Evolutionary conservation across 2,797 vertebrate species (phyloP), one percentile per base, ranked within the genome.

Genomic region (Fratercula arctica): DNA sequence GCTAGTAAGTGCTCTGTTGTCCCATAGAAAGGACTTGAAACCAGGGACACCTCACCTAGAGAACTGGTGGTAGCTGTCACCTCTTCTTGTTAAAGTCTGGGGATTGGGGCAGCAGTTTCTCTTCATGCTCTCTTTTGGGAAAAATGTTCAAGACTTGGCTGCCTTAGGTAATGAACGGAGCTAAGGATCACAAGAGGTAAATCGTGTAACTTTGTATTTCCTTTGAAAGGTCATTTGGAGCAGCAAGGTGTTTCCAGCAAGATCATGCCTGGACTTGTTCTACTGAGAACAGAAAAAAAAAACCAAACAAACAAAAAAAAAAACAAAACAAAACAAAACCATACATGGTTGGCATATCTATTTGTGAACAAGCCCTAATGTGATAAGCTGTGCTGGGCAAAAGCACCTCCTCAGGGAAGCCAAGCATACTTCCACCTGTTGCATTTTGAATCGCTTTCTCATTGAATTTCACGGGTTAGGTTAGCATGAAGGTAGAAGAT

Each of bases 301-400:
- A 11, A 31, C 16, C 6, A n/a, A n/a, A n/a, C n/a, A n/a, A n/a
- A n/a, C n/a, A n/a, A n/a, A n/a, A 2, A 16, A 29, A 28, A 43
- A 41, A 57, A 46, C 35, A 35, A 35, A 35, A 8, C 48, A 12
- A 24, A 18, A 35, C 35, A 35, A 35, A 35, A 35, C 15, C 37
- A 11, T 6, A 4, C 1, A 0, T 8, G 18, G 16, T 13, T 89
- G 67, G 31, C 50, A 3, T 57, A 11, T 82, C 35, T 79, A 2
- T 57, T 17, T 88, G 68, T 64, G 41, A 57, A 13, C 57, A 23
- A 70, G 26, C 39, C 57, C 17, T 31, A 1, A 10, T 29, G 33
- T 25, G 67, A 68, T 59, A 33, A 93, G 8, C 69, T 53, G 18
- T 8, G 1, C 31, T 3, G 24, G 24, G 28, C 25, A 35, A 45